Percentiles rank a stretch among this genome's conserved stretches.
These are phyloP conservation scores for Micronycteris hirsuta DNA, from an alignment of 2,113 vertebrate species.

Conservation along the genomic window DNA sequence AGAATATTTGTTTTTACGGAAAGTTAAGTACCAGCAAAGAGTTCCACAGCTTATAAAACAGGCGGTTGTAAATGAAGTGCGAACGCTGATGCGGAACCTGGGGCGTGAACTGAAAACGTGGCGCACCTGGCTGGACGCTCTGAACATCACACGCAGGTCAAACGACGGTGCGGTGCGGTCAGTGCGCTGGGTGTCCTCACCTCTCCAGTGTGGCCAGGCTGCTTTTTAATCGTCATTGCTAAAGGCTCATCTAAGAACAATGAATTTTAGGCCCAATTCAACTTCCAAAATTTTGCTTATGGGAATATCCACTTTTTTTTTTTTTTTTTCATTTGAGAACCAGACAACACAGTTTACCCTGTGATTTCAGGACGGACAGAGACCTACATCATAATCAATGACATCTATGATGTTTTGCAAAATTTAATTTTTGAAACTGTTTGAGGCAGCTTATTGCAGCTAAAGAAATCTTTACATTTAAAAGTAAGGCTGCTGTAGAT, in stretches of 20 bases:
- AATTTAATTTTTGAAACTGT: not conserved
- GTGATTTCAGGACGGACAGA: not conserved
- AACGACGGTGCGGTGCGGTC: not conserved
- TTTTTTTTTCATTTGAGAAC: not conserved
- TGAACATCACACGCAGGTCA: constrained; percentile 27
- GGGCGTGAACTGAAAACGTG: constrained; percentile 38
- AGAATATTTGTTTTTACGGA: constrained; percentile 59
- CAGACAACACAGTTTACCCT: not conserved
- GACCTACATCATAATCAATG: not conserved
- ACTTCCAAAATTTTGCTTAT: not conserved
- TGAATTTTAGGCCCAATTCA: not conserved
- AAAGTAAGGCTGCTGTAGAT: not conserved
- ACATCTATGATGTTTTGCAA: not conserved
- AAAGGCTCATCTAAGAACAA: not conserved
- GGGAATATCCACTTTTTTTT: not conserved
- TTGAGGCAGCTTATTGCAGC: not conserved
- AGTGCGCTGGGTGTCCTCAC: not conserved
- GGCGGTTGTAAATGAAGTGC: constrained; percentile 48
- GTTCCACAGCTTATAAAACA: constrained; percentile 47
- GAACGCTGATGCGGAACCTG: constrained; percentile 37
- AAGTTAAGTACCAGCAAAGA: constrained; percentile 37
- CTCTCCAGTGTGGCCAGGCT: fast-evolving
- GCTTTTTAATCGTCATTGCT: not conserved
- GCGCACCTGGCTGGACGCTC: not conserved
- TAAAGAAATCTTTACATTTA: not conserved